Evolutionary conservation across 2,888 invertebrate species (phyloP).

Genomic region (Vandiemenella viatica): DNA sequence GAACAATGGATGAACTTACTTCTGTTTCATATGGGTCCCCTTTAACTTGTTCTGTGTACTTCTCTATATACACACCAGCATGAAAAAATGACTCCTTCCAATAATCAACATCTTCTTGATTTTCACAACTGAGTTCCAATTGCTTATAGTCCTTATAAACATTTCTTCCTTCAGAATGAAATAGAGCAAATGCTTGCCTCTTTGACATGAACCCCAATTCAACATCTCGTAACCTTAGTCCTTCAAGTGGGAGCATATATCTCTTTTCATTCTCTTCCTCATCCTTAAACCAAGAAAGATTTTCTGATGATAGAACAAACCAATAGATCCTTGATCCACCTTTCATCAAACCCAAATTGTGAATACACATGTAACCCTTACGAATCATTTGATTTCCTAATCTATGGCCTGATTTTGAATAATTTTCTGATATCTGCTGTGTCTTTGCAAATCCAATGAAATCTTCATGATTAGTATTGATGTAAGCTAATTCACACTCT

Average conservation of each 20-base stretch:
- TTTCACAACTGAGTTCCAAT: slow-evolving; percentile 93
- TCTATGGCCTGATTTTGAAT: slow-evolving; percentile 71
- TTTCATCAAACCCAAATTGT: slow-evolving; percentile 98
- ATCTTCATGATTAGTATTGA: slow-evolving; percentile 98
- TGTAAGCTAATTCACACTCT: slow-evolving; percentile 93
- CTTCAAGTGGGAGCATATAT: slow-evolving; percentile 95
- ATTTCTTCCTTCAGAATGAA: slow-evolving; percentile 93
- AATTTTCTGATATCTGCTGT: slow-evolving; percentile 85
- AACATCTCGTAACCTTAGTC: slow-evolving; percentile 86
- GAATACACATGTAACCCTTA: slow-evolving; percentile 98
- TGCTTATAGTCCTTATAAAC: slow-evolving; percentile 98
- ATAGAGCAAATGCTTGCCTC: slow-evolving; percentile 92
- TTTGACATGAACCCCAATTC: slow-evolving; percentile 98
- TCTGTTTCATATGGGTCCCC: no score
- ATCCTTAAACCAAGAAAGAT: slow-evolving; percentile 98
- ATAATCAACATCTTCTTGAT: slow-evolving; percentile 91
- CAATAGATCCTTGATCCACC: slow-evolving; percentile 98
- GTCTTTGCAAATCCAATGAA: slow-evolving; percentile 99
- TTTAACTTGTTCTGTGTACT: slow-evolving; percentile 67
- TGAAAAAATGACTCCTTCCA: slow-evolving; percentile 99
- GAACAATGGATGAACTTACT: no score
- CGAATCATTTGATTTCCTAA: slow-evolving; percentile 96
- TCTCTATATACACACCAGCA: slow-evolving; percentile 98
- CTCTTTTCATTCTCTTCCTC: slow-evolving; percentile 99
- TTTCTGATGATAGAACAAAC: slow-evolving; percentile 97